Evolutionary conservation across 2,113 vertebrate genomes (phyloP).

Genomic region (Semnornis frantzii): DNA sequence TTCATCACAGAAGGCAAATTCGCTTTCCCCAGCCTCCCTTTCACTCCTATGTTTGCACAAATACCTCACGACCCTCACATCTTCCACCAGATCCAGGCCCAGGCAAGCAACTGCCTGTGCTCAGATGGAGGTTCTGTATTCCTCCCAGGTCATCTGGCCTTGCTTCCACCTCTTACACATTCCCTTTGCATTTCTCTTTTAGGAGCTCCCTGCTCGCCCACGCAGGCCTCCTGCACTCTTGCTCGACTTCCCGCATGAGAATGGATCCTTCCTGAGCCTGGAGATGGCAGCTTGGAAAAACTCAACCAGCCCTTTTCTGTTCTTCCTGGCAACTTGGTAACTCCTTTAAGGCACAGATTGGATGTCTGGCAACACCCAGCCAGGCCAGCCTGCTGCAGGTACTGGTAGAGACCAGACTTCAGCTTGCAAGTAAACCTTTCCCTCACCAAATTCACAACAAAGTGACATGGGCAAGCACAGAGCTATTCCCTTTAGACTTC

Average conservation of each 20-base stretch:
- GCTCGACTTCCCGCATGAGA: neutral
- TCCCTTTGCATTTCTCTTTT: neutral
- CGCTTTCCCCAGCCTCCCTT: neutral
- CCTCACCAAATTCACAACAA: neutral
- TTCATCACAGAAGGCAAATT: neutral
- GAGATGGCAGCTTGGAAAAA: neutral
- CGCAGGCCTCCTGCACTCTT: neutral
- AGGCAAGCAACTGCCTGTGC: accelerated
- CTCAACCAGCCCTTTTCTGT: neutral
- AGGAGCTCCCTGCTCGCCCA: neutral
- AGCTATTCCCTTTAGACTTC: neutral
- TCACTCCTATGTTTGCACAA: neutral
- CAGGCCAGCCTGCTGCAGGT: neutral
- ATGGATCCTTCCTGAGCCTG: neutral
- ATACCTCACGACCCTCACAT: neutral
- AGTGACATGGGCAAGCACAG: neutral
- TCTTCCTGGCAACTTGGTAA: neutral
- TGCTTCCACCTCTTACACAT: neutral
- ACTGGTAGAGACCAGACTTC: neutral
- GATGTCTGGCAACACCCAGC: neutral
- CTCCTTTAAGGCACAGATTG: neutral
- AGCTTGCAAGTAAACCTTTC: neutral
- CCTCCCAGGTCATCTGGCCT: neutral
- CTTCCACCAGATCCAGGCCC: neutral
- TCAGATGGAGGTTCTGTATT: neutral